Evolutionary conservation across 2,113 vertebrate genomes (phyloP).

Genomic region (Hippolais icterina): DNA sequence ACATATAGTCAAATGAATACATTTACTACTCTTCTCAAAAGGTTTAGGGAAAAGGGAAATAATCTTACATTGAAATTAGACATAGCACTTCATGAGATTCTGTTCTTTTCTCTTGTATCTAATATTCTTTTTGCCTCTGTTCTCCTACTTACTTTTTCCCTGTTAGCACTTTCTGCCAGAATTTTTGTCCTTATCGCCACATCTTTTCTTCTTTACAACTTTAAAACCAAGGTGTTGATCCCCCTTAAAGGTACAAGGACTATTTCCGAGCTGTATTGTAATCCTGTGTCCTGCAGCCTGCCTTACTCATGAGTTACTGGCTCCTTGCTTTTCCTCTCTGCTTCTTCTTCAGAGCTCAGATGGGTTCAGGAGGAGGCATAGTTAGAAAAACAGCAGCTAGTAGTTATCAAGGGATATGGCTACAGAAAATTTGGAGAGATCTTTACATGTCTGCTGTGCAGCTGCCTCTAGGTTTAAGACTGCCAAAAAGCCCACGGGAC

Average conservation of each 20-base stretch:
- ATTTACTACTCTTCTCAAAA: not conserved
- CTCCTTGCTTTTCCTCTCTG: not conserved
- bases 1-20: not conserved
- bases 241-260: not conserved
- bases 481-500: conserved; percentile 12
- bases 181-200: not conserved
- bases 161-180: not conserved
- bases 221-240: not conserved
- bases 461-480: conserved; percentile 22
- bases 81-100: not conserved
- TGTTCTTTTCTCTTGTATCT: not conserved
- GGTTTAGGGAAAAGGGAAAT: not conserved
- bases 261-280: not conserved
- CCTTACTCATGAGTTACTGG: not conserved
- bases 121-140: not conserved
- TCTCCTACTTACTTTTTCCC: not conserved
- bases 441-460: not conserved
- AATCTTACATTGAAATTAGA: not conserved
- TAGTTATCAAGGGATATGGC: not conserved
- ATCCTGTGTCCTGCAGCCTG: not conserved
- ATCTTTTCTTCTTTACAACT: not conserved
- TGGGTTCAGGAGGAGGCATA: not conserved
- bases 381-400: conserved; percentile 11
- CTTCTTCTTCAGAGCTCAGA: conserved; percentile 1
- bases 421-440: conserved; percentile 19